Conservation (phyloP, 2,888 invertebrate genomes). For the Empis stercorea region DNA sequence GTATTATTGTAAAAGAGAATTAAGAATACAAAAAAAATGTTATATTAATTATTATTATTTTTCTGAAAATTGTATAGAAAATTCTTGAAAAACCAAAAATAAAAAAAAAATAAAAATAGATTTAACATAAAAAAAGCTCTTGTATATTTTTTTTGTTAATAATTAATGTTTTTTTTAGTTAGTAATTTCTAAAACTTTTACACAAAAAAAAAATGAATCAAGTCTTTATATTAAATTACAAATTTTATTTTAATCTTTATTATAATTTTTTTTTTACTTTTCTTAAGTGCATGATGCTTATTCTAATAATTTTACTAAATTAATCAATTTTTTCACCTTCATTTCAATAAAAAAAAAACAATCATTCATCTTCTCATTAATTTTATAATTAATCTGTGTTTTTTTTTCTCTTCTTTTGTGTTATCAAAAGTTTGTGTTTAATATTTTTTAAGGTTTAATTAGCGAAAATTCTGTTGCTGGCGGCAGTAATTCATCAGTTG, state of each 20-base stretch:
- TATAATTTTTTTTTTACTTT: background rate
- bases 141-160: constrained; percentile 5
- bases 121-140: constrained; percentile 5
- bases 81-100: constrained; percentile 1
- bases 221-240: no score
- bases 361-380: constrained; percentile 9
- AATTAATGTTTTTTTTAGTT: background rate
- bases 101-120: constrained; percentile 2
- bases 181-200: no score
- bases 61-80: constrained; percentile 4
- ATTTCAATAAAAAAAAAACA: constrained; percentile 10
- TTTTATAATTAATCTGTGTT: constrained; percentile 3
- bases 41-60: constrained; percentile 2
- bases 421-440: constrained; percentile 16
- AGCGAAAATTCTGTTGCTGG: no score
- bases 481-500: constrained; percentile 48
- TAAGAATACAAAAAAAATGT: background rate
- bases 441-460: constrained; percentile 18
- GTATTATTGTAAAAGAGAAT: no score
- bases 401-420: constrained; percentile 6
- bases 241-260: no score
- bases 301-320: background rate
- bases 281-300: background rate
- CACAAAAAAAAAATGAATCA: no score
- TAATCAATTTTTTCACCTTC: constrained; percentile 10